These are phyloP conservation scores for Brachionus asplanchnoidis DNA, from an alignment of 1,140 invertebrate genomes.

Conservation along the genomic window DNA sequence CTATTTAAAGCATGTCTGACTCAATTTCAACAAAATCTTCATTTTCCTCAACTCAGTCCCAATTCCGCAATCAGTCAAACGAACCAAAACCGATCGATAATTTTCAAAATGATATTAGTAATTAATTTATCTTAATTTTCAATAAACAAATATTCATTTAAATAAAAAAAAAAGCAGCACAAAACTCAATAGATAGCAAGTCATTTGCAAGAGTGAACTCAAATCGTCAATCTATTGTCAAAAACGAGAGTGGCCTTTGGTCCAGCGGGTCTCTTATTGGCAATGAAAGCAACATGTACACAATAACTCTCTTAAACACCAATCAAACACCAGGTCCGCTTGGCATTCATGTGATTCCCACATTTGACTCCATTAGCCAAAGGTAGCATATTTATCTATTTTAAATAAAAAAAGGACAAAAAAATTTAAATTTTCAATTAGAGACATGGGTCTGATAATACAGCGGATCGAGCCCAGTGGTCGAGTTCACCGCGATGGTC, in stretches of 20 bases:
- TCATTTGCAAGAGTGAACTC: background rate
- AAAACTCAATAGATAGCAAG: background rate
- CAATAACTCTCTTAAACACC: background rate
- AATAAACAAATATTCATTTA: background rate
- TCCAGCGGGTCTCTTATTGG: background rate
- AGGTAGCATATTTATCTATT: conserved; percentile 34
- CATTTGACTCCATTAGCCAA: conserved; percentile 65
- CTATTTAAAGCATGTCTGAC: background rate
- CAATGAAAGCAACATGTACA: background rate
- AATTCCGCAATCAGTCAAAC: background rate
- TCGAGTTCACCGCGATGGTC: conserved; percentile 71
- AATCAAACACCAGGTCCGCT: conserved; percentile 64
- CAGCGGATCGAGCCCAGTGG: conserved; percentile 79
- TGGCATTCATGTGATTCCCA: conserved; percentile 81
- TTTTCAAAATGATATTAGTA: background rate
- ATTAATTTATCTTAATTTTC: background rate
- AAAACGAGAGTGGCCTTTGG: conserved; percentile 6
- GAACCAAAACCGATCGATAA: background rate
- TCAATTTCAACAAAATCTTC: background rate
- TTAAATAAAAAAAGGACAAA: background rate
- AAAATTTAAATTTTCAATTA: conserved; percentile 41
- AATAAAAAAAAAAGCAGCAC: background rate
- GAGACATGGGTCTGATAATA: conserved; percentile 67
- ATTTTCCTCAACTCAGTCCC: background rate
- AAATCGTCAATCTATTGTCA: conserved; percentile 8